Conservation (phyloP, 2,113 vertebrate species). For the Trogon surrucura region DNA sequence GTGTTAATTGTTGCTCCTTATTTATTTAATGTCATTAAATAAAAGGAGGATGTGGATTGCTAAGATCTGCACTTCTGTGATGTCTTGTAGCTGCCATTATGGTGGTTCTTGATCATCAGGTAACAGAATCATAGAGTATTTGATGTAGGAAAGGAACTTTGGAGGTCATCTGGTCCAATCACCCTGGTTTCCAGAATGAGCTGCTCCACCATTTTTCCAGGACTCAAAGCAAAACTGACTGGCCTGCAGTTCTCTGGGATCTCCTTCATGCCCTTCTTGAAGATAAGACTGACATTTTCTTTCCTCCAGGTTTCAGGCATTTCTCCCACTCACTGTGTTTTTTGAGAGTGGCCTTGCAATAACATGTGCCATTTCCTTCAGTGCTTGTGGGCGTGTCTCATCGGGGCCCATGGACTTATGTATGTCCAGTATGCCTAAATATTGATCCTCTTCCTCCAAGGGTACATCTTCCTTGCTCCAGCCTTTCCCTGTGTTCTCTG, state of each 20-base stretch:
- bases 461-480: background rate
- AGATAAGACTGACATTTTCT: background rate
- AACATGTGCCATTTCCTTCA: background rate
- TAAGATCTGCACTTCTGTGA: background rate
- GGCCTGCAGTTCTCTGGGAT: background rate
- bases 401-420: background rate
- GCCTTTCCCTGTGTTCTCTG: rapidly evolving
- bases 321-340: background rate
- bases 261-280: background rate
- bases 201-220: background rate
- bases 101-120: rapidly evolving
- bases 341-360: background rate
- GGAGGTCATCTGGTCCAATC: background rate
- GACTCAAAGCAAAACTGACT: background rate
- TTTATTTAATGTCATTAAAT: background rate
- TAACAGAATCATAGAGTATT: background rate
- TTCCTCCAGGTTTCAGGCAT: background rate
- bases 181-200: background rate
- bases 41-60: background rate
- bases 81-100: background rate
- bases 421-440: background rate
- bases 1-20: background rate
- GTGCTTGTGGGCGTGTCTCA: background rate
- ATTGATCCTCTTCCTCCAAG: background rate
- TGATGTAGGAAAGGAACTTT: background rate